A percentile compares a stretch with the other conserved stretches of the same genome.
phyloP scores from a whole-genome alignment of 1,140 invertebrate genomes.

The Calycopis cecrops region DNA sequence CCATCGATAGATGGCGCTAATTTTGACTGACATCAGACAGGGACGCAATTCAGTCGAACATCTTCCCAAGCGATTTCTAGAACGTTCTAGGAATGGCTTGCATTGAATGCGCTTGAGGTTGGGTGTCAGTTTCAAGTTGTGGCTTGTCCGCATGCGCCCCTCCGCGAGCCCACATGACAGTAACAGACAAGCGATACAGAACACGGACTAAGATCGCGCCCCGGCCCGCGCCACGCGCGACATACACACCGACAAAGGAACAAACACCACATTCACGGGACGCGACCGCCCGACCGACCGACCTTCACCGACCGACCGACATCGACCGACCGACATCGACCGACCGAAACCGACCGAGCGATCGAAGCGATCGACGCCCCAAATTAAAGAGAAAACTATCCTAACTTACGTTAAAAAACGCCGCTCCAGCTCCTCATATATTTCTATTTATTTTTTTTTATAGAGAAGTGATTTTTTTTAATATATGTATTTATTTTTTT shows the following conservation, averaged over 20 bases:
- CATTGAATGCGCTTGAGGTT: not conserved
- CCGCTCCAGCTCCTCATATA: slow-evolving; percentile 52
- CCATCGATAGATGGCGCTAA: too few species aligned
- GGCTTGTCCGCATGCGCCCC: slow-evolving; percentile 25
- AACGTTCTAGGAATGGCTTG: not conserved
- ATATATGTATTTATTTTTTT: slow-evolving; percentile 57
- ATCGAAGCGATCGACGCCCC: slow-evolving; percentile 2
- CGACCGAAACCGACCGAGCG: not conserved
- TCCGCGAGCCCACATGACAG: slow-evolving; percentile 37
- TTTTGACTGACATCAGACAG: too few species aligned
- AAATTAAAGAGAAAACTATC: slow-evolving; percentile 31
- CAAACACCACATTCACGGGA: slow-evolving; percentile 12
- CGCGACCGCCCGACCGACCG: not conserved
- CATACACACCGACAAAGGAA: slow-evolving; percentile 22
- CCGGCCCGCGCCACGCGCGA: slow-evolving; percentile 23
- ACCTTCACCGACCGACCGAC: not conserved
- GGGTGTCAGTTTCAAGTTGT: not conserved
- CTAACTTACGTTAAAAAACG: slow-evolving; percentile 46
- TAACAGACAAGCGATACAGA: slow-evolving; percentile 40
- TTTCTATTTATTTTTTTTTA: slow-evolving; percentile 56
- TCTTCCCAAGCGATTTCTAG: too few species aligned
- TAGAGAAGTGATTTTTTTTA: slow-evolving; percentile 59
- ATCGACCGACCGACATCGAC: not conserved
- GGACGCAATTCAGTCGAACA: too few species aligned
- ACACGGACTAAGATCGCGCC: slow-evolving; percentile 36